These are phyloP conservation scores for Scomber japonicus DNA, from an alignment of 2,113 vertebrate species.

Conservation along the genomic window DNA sequence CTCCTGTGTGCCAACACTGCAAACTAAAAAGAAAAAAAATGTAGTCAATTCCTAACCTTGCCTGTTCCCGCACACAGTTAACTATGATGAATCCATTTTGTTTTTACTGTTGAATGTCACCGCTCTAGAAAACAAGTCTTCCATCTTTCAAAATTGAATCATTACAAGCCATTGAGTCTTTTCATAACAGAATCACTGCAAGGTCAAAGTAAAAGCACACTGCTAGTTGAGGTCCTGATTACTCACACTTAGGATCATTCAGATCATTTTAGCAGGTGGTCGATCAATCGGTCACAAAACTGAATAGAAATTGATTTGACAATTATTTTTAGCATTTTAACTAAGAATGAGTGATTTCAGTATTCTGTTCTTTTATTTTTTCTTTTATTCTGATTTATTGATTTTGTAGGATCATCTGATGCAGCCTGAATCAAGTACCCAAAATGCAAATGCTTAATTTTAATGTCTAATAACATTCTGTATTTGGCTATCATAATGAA, in stretches of 20 bases:
- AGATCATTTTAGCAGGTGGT: background rate
- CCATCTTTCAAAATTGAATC: background rate
- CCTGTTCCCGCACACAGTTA: background rate
- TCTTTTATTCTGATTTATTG: background rate
- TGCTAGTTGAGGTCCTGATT: background rate
- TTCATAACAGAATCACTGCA: background rate
- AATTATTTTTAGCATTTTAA: background rate
- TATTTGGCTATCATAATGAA: too few relatives aligned
- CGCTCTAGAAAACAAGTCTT: background rate
- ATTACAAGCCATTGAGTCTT: background rate
- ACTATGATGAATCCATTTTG: background rate
- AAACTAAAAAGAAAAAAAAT: background rate
- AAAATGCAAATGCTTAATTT: too few relatives aligned
- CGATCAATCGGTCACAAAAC: background rate
- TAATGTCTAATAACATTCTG: too few relatives aligned
- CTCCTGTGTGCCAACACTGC: constrained; percentile 2
- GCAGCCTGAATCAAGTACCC: too few relatives aligned
- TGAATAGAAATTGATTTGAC: background rate
- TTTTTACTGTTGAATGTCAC: background rate
- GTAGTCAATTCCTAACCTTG: background rate
- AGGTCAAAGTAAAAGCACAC: background rate
- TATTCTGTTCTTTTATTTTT: background rate
- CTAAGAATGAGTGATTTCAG: background rate
- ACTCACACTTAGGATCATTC: background rate
- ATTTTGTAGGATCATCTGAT: too few relatives aligned